phyloP scores from a whole-genome alignment of 1,140 invertebrate genomes.

The Lanistes nyassanus region DNA sequence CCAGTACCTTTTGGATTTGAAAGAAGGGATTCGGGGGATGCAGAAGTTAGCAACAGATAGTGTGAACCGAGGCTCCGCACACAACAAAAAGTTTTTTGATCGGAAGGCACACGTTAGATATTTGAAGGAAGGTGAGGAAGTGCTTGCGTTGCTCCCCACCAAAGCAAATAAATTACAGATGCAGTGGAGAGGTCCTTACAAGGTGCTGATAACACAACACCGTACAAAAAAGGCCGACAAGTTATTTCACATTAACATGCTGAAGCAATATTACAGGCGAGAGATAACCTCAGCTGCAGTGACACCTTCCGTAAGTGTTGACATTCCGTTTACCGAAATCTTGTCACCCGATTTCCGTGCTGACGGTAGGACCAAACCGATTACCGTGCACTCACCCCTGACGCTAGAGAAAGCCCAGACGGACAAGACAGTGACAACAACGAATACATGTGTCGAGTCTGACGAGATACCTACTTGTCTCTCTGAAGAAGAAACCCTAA shows the following conservation, averaged over 20 bases:
- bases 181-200: slow-evolving; percentile 22
- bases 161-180: slow-evolving; percentile 27
- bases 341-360: too few relatives aligned
- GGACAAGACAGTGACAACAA: too few relatives aligned
- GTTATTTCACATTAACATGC: slow-evolving; percentile 31
- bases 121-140: slow-evolving; percentile 17
- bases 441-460: too few relatives aligned
- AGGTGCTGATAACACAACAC: background rate
- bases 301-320: too few relatives aligned
- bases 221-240: slow-evolving; percentile 21
- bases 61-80: background rate
- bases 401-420: too few relatives aligned
- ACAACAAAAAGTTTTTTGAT: slow-evolving; percentile 10
- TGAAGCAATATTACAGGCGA: slow-evolving; percentile 24
- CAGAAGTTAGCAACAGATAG: slow-evolving; percentile 21
- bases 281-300: too few relatives aligned
- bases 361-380: too few relatives aligned
- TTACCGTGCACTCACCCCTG: too few relatives aligned
- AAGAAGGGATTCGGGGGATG: slow-evolving; percentile 15
- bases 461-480: too few relatives aligned
- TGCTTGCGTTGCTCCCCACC: slow-evolving; percentile 11
- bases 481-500: background rate
- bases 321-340: too few relatives aligned
- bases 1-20: slow-evolving; percentile 22
- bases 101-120: background rate